These are phyloP conservation scores for Hippotragus niger DNA, from an alignment of 2,113 vertebrate genomes.

Conservation along the genomic window DNA sequence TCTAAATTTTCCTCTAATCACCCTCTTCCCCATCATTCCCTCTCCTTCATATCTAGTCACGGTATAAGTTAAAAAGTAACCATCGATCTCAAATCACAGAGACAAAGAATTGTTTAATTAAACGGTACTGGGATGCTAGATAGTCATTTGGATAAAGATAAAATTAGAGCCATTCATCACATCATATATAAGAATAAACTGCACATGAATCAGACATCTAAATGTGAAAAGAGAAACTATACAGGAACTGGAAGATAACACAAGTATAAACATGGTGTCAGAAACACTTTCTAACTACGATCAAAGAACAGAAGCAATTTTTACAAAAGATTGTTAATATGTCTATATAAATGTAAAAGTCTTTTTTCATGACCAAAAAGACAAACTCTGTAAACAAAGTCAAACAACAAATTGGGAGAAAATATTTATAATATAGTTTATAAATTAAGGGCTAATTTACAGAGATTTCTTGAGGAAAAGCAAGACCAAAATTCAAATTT, in stretches of 20 bases:
- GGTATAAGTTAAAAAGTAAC: background rate
- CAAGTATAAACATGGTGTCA: background rate
- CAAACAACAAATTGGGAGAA: background rate
- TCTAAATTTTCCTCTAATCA: background rate
- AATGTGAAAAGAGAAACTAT: conserved; percentile 7
- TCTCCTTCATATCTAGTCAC: background rate
- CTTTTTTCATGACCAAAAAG: background rate
- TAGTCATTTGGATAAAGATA: background rate
- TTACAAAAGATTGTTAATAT: background rate
- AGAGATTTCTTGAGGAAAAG: background rate
- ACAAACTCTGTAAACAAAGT: background rate
- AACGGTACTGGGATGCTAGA: background rate
- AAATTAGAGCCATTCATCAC: background rate
- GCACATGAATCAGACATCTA: background rate
- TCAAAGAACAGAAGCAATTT: background rate
- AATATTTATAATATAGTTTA: background rate
- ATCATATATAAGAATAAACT: background rate
- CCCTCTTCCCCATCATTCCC: background rate
- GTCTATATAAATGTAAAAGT: background rate
- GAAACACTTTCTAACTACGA: background rate
- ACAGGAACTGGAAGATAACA: background rate
- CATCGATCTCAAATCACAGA: background rate
- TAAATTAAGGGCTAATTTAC: background rate
- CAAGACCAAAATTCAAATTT: background rate
- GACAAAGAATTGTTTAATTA: background rate